These are phyloP conservation scores for Reticulitermes lucifugus DNA, from an alignment of 2,888 invertebrate species.

Conservation along the genomic window DNA sequence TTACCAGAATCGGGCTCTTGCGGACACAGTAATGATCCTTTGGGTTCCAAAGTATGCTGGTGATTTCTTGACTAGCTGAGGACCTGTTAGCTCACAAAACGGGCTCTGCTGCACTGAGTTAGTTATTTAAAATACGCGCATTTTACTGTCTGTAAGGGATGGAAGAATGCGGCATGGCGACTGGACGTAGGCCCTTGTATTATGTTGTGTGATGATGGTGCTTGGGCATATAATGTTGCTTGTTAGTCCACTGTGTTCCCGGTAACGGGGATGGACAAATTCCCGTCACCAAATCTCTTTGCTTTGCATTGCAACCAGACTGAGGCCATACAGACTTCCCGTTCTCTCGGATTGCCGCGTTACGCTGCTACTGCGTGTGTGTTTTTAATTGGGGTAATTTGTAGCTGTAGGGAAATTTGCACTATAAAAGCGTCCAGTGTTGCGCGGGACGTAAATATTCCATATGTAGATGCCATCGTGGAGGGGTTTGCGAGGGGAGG, in stretches of 20 bases:
- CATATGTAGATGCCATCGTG: not conserved
- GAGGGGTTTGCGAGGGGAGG: not conserved
- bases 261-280: not conserved
- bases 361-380: conserved; percentile 17
- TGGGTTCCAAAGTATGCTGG: no score
- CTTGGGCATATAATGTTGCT: not conserved
- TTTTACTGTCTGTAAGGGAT: not conserved
- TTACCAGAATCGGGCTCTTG: no score
- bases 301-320: not conserved
- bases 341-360: not conserved
- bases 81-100: no score
- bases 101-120: no score
- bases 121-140: no score
- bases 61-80: no score
- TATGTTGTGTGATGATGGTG: not conserved
- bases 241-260: conserved; percentile 5
- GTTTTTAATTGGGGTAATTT: conserved; percentile 31
- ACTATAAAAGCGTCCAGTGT: conserved; percentile 1
- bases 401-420: conserved; percentile 8
- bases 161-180: not conserved
- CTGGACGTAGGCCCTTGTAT: not conserved
- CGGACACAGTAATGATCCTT: no score
- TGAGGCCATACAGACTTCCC: not conserved
- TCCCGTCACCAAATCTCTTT: not conserved
- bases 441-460: not conserved